These are phyloP conservation scores for Spheniscus humboldti DNA, from an alignment of 2,797 vertebrate genomes.

Conservation along the genomic window DNA sequence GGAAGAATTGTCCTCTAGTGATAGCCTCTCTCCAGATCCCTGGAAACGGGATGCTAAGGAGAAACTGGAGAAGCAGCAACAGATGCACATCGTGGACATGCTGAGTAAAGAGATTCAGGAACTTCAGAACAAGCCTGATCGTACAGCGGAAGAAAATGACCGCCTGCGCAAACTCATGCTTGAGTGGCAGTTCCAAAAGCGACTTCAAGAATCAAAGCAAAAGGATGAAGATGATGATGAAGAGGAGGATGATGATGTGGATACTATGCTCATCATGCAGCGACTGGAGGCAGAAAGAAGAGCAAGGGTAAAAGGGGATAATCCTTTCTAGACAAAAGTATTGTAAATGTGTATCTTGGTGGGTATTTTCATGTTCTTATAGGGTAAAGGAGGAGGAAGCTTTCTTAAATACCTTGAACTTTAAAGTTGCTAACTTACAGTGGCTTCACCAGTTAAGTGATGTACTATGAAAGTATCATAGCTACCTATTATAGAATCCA, in stretches of 20 bases:
- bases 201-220: constrained; percentile 95
- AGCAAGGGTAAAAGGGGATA: constrained; percentile 87
- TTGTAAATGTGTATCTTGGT: background rate
- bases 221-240: constrained; percentile 96
- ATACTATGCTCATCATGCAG: constrained; percentile 95
- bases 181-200: constrained; percentile 98
- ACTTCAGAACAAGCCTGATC: constrained; percentile 88
- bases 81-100: constrained; percentile 96
- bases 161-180: constrained; percentile 95
- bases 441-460: background rate
- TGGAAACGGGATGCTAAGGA: constrained; percentile 97
- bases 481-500: background rate
- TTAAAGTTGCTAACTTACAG: background rate
- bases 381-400: background rate
- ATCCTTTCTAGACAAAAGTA: background rate
- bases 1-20: constrained; percentile 89
- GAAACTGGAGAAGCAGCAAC: constrained; percentile 97
- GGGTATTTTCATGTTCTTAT: background rate
- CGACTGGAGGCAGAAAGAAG: constrained; percentile 95
- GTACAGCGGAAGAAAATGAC: constrained; percentile 91
- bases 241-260: constrained; percentile 92
- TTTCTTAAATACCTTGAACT: background rate
- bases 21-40: constrained; percentile 95
- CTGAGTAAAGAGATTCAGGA: constrained; percentile 97
- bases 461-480: background rate